Evolutionary conservation across 1,140 invertebrate species (phyloP).

Genomic region (Prorops nasuta): DNA sequence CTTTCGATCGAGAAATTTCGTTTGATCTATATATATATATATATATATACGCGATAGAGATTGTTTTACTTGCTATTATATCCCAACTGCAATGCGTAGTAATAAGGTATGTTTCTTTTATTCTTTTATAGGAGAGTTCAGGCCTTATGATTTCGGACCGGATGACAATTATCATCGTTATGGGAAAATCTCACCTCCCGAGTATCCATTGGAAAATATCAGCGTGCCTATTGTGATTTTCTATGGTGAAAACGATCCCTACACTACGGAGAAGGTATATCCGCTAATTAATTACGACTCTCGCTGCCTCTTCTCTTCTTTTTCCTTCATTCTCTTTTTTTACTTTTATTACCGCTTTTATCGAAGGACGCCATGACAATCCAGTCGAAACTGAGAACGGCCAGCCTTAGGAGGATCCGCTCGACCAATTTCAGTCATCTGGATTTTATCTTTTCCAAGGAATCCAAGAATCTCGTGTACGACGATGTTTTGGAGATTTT

Average conservation of each 20-base stretch:
- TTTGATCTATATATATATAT: too few species aligned
- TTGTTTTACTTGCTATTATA: too few species aligned
- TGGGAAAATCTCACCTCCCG: constrained; percentile 54
- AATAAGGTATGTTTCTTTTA: too few species aligned
- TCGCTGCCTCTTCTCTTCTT: background rate
- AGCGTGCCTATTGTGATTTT: constrained; percentile 64
- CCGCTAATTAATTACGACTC: background rate
- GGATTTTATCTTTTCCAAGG: constrained; percentile 41
- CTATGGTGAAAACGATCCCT: constrained; percentile 67
- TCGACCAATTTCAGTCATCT: constrained; percentile 46
- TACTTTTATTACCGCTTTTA: constrained; percentile 23
- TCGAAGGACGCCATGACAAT: constrained; percentile 31
- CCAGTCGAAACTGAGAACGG: constrained; percentile 17
- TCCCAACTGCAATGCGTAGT: too few species aligned
- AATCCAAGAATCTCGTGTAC: constrained; percentile 36
- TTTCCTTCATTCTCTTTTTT: constrained; percentile 39
- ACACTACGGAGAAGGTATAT: constrained; percentile 48
- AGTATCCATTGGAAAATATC: constrained; percentile 61
- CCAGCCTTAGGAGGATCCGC: constrained; percentile 32
- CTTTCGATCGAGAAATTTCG: too few species aligned
- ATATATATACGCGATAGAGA: too few species aligned
- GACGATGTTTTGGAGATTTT: constrained; percentile 31
- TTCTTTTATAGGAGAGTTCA: constrained; percentile 34
- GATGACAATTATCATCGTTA: constrained; percentile 57
- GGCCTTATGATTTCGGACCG: constrained; percentile 56